A percentile compares a stretch with the other conserved stretches of the same genome.
Evolutionary conservation across 2,888 invertebrate genomes (phyloP).

Genomic region (Drosophila ustulata): DNA sequence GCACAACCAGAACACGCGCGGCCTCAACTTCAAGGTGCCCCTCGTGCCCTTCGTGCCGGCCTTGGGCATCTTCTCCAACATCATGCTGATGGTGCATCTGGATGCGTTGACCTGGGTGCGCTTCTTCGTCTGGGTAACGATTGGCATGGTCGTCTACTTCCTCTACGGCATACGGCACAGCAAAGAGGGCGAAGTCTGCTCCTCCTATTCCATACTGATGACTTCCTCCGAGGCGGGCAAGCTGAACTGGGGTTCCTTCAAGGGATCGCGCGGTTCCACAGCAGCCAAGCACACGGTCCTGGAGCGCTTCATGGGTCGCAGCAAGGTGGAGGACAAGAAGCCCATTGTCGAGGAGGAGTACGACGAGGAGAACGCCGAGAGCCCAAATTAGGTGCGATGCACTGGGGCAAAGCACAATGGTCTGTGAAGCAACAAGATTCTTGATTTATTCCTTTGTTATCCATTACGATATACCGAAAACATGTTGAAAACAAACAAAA

Average conservation of each 20-base stretch:
- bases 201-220: conserved; percentile 89
- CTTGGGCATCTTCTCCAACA: conserved; percentile 92
- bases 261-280: conserved; percentile 76
- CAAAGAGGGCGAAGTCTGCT: conserved; percentile 88
- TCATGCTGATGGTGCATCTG: conserved; percentile 93
- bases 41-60: conserved; percentile 92
- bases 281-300: conserved; percentile 74
- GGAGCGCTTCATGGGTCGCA: conserved; percentile 82
- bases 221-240: conserved; percentile 88
- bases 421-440: conserved; percentile 45
- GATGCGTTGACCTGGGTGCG: conserved; percentile 93
- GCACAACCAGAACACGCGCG: conserved; percentile 90
- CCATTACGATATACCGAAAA: conserved; percentile 16
- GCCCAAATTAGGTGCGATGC: conserved; percentile 41
- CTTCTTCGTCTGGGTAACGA: conserved; percentile 94
- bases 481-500: neutral
- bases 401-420: conserved; percentile 43
- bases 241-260: conserved; percentile 87
- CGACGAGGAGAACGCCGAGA: conserved; percentile 71
- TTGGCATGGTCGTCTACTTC: conserved; percentile 93
- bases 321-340: conserved; percentile 78
- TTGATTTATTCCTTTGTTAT: conserved; percentile 20
- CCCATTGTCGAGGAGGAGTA: conserved; percentile 80
- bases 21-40: conserved; percentile 92
- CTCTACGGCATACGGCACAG: conserved; percentile 94